Evolutionary conservation across 2,113 vertebrate genomes (phyloP).

Genomic region (Heloderma charlesbogerti): DNA sequence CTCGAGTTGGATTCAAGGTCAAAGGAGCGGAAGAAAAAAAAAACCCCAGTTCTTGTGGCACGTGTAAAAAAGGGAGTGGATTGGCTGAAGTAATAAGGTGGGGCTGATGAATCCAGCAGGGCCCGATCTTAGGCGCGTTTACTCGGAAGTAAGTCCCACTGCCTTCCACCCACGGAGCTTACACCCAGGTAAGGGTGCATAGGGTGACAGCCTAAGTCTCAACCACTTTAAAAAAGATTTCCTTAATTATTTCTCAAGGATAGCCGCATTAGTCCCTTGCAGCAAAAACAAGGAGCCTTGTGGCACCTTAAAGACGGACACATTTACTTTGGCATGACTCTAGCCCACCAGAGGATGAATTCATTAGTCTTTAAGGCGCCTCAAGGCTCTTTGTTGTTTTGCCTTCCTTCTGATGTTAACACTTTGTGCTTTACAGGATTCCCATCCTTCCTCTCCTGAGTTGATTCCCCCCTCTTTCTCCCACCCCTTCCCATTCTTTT

Average conservation of each 20-base stretch:
- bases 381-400: neutral
- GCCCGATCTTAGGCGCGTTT: neutral
- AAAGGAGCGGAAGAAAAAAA: neutral
- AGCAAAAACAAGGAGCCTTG: neutral
- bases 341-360: neutral
- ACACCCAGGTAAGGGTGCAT: neutral
- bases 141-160: too few species aligned
- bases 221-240: neutral
- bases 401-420: neutral
- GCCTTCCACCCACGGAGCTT: neutral
- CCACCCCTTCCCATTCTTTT: too few species aligned
- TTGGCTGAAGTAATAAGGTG: neutral
- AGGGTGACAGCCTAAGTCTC: neutral
- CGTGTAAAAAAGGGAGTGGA: neutral
- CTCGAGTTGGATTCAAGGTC: constrained; percentile 8
- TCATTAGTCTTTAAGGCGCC: neutral
- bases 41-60: neutral
- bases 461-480: too few species aligned
- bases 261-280: neutral
- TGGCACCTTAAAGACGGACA: neutral
- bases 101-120: neutral
- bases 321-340: too few species aligned
- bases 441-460: neutral
- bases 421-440: neutral
- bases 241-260: neutral